Percentiles rank a stretch among this genome's conserved stretches.
phyloP scores from a whole-genome alignment of 2,797 vertebrate species.

The Bufotes viridis region DNA sequence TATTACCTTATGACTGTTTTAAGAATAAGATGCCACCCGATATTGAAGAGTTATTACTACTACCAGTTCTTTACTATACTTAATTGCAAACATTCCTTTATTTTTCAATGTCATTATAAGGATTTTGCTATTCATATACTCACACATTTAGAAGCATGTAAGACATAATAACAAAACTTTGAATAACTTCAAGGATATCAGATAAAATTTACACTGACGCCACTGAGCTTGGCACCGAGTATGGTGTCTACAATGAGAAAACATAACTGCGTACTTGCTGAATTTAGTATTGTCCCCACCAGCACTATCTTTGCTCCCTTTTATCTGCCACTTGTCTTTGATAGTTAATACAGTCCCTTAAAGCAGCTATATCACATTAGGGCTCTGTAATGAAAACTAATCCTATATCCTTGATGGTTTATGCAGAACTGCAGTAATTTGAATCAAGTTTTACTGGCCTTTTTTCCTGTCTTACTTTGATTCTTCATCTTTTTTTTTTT shows the following conservation, averaged over 20 bases:
- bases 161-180: slow-evolving; percentile 6
- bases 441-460: slow-evolving; percentile 73
- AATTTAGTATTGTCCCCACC: slow-evolving; percentile 68
- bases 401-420: slow-evolving; percentile 78
- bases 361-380: slow-evolving; percentile 75
- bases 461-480: slow-evolving; percentile 68
- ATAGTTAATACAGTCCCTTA: slow-evolving; percentile 74
- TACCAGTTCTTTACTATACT: neutral
- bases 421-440: slow-evolving; percentile 82
- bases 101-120: neutral
- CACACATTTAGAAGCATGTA: neutral
- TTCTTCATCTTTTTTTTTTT: slow-evolving; percentile 46
- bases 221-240: slow-evolving; percentile 62
- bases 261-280: slow-evolving; percentile 59
- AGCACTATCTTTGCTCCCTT: slow-evolving; percentile 65
- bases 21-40: neutral
- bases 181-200: slow-evolving; percentile 66
- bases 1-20: neutral
- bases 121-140: neutral
- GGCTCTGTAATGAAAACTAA: slow-evolving; percentile 77
- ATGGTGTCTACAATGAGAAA: slow-evolving; percentile 56
- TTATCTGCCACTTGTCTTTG: slow-evolving; percentile 76
- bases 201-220: slow-evolving; percentile 63
- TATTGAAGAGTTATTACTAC: neutral
- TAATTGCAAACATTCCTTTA: neutral